Evolutionary conservation across 2,888 invertebrate species (phyloP), one percentile per base, ranked within the genome.

Genomic region (Archaeoteleia sp.): DNA sequence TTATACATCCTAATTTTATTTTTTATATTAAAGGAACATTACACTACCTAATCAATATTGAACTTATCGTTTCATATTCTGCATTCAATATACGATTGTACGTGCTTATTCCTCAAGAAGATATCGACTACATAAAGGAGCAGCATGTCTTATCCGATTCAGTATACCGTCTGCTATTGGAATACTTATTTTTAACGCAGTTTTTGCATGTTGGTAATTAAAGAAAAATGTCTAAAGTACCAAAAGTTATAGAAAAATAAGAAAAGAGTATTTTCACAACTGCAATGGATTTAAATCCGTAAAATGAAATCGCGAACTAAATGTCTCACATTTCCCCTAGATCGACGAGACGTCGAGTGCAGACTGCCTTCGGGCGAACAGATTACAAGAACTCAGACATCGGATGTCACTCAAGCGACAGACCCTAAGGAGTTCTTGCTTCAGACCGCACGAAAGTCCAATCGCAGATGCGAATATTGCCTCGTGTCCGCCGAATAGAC

Each of bases 341-440:
- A 58, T 63, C 37, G 42, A 51, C 37, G 40, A 42, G 15, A 23
- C 45, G 63, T 29, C 51, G 54, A 60, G 37, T 53, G 35, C 46
- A 60, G 35, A 51, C 30, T 39, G 61, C 68, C 68, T 58, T 49
- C 54, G 42, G 65, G 58, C 43, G 37, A 54, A 35, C 60, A 54
- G 55, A 42, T 55, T 62, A 49, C 70, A 53, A 45, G 67, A 49
- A 54, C 57, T 65, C 71, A 68, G 74, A 78, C 77, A 78, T 74
- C 71, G 75, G 73, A 76, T 73, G 75, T 80, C 75, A 78, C 78
- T 79, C 75, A 76, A 66, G 70, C 70, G 54, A 43, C 39, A 60
- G 69, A 62, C 74, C 75, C 74, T 76, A 72, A 74, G 73, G 75
- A 78, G 75, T 76, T 79, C 74, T 61, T 57, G 57, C 54, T 45